Evolutionary conservation across 2,113 vertebrate species (phyloP), one percentile per base, ranked within the genome.

Genomic region (Neodon shergylaensis): DNA sequence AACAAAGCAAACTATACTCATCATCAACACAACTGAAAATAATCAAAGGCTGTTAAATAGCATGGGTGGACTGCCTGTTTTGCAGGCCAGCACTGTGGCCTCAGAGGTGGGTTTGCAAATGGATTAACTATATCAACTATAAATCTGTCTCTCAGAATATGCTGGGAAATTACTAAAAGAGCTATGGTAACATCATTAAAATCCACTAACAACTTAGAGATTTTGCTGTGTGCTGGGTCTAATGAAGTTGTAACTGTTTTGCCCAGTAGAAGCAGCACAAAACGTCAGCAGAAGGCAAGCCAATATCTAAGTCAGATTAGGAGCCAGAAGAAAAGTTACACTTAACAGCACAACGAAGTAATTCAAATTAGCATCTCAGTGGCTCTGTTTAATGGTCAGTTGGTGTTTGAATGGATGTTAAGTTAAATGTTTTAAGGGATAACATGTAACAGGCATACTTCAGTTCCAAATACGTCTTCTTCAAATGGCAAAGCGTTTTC

Each of bases 291-390:
- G 58, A 87, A 96, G n/a, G 33, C 11, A 94, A 96, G 36, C 42
- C 93, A 96, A 91, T 92, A 91, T 85, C 58, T 90, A 94, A 39
- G 16, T 92, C 81, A 96, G 79, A 94, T 94, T 88, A 97, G 88
- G 36, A 93, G 24, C 49, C 12, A 92, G 96, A 92, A 76, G 73
- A 91, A 92, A 97, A 95, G 72, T 79, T 91, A 92, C 74, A 90
- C 88, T 90, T 95, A 89, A 86, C 1, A 82, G 47, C 31, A 90
- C 26, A 47, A n/a, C 0, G 0, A 83, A 93, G 36, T 79, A 76
- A 79, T 87, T 58, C n/a, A 92, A 90, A 93, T 96, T 72, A 86
- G 88, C 65, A 89, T 96, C 42, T 96, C 76, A 90, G 14, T 77
- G 76, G 77, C 54, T 92, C 65, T 28, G 79, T 94, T 94, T 94